phyloP scores from a whole-genome alignment of 2,797 vertebrate genomes.

The Hyperoplus immaculatus region DNA sequence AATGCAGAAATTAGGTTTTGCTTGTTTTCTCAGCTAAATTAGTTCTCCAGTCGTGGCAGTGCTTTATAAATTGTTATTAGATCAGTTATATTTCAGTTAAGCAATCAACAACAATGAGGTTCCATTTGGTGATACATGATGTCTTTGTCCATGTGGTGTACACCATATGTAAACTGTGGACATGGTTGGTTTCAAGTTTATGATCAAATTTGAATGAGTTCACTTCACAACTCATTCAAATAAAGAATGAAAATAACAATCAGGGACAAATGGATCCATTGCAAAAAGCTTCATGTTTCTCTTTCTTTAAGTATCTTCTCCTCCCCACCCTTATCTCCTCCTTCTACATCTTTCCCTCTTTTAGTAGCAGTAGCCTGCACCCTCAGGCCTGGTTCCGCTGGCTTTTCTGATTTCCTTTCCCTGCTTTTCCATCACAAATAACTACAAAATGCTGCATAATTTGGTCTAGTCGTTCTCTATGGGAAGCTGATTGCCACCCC shows the following conservation, averaged over 20 bases:
- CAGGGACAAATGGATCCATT: background rate
- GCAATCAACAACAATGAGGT: background rate
- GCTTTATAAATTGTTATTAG: background rate
- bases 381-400: conserved; percentile 44
- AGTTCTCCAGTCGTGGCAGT: background rate
- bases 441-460: conserved; percentile 64
- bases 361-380: conserved; percentile 8
- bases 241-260: background rate
- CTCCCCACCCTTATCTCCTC: conserved; percentile 1
- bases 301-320: background rate
- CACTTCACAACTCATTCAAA: conserved; percentile 5
- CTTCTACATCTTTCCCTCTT: conserved; percentile 18
- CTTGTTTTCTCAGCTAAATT: background rate
- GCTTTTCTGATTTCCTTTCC: conserved; percentile 43
- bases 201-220: background rate
- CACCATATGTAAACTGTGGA: background rate
- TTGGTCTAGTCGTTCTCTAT: conserved; percentile 40
- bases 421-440: conserved; percentile 52
- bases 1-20: background rate
- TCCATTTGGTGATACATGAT: background rate
- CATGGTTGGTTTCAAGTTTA: background rate
- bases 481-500: conserved; percentile 47
- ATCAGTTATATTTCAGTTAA: background rate
- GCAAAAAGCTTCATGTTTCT: conserved; percentile 23
- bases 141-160: background rate